These are phyloP conservation scores for Montipora capricornis DNA, from an alignment of 64 coral and sea anemone species.

Conservation along the genomic window DNA sequence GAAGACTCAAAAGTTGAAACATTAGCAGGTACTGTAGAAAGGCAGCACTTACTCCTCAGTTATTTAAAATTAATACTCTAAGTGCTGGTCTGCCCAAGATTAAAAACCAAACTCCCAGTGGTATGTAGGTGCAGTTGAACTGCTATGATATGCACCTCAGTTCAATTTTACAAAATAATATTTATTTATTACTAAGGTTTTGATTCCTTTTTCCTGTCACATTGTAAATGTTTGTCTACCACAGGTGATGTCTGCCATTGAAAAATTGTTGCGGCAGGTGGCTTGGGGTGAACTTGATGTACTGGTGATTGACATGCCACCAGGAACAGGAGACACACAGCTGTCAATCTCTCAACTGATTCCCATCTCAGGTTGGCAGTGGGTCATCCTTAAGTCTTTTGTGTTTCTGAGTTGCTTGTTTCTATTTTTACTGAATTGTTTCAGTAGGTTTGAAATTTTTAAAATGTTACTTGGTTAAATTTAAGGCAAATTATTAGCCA, in stretches of 20 bases:
- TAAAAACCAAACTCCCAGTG: too few relatives aligned
- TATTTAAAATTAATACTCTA: too few relatives aligned
- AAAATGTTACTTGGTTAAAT: too few relatives aligned
- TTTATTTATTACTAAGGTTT: too few relatives aligned
- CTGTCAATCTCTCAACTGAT: conserved; percentile 93
- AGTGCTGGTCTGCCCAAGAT: too few relatives aligned
- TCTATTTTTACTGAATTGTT: neutral
- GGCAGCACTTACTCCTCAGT: too few relatives aligned
- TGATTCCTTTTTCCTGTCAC: neutral
- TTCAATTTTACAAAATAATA: too few relatives aligned
- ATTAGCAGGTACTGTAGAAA: too few relatives aligned
- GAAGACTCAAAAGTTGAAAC: too few relatives aligned
- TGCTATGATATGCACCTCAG: too few relatives aligned
- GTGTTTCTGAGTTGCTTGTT: neutral
- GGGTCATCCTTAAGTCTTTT: neutral
- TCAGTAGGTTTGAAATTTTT: neutral
- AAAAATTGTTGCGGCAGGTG: conserved; percentile 94
- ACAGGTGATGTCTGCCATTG: conserved; percentile 98
- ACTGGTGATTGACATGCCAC: conserved; percentile 97
- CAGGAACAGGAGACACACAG: conserved; percentile 97
- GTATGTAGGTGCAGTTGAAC: too few relatives aligned
- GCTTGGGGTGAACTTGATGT: conserved; percentile 93
- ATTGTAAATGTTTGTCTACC: neutral
- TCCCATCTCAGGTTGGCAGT: conserved; percentile 82
- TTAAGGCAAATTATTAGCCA: too few relatives aligned